Conservation (phyloP, 2,797 vertebrate genomes). For the Paguma larvata region DNA sequence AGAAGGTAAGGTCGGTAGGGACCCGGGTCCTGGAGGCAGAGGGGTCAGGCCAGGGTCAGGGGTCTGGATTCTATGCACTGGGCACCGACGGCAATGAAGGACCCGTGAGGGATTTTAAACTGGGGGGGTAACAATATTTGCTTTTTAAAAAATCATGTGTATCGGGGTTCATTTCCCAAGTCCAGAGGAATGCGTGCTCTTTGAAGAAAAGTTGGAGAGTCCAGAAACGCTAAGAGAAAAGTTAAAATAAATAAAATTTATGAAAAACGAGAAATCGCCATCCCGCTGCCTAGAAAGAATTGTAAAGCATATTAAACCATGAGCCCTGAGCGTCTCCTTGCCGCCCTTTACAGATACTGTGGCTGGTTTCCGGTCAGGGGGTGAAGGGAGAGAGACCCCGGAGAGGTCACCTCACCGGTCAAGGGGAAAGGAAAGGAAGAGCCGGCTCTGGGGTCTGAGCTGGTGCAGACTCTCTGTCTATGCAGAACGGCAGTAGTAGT, state of each 20-base stretch:
- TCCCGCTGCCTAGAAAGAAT: not conserved
- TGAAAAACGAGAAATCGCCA: not conserved
- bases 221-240: not conserved
- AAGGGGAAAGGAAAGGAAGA: not conserved
- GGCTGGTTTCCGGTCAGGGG: not conserved
- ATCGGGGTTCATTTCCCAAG: not conserved
- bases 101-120: not conserved
- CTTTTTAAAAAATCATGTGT: not conserved
- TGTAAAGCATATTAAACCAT: not conserved
- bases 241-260: not conserved
- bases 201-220: not conserved
- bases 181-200: not conserved
- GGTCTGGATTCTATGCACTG: too few species aligned
- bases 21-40: not conserved
- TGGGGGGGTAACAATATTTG: not conserved
- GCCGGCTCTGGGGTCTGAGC: fast-evolving
- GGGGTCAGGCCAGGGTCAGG: too few species aligned
- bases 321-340: not conserved
- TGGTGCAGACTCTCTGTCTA: not conserved
- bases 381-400: not conserved
- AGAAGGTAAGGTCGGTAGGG: not conserved
- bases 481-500: not conserved
- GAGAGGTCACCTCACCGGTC: not conserved
- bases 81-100: not conserved
- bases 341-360: fast-evolving